A percentile compares a stretch with the other conserved stretches of the same genome.
These are phyloP conservation scores for Conus betulinus DNA, from an alignment of 1,140 invertebrate species.

Conservation along the genomic window DNA sequence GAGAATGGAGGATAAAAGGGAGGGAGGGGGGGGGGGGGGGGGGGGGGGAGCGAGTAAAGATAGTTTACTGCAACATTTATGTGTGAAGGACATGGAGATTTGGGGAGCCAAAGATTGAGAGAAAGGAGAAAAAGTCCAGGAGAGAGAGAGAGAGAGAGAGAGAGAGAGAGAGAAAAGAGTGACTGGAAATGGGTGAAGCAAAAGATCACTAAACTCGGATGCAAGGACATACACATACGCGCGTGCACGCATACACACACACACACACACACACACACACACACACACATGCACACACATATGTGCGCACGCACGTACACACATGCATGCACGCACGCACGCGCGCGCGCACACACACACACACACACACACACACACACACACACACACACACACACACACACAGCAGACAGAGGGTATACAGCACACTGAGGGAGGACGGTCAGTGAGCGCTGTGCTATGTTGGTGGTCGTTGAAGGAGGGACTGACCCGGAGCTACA, in stretches of 20 bases:
- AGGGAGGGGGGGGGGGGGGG: too few relatives aligned
- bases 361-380: too few relatives aligned
- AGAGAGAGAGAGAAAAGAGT: not conserved
- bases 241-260: not conserved
- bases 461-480: constrained; percentile 22
- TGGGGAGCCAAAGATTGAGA: not conserved
- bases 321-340: too few relatives aligned
- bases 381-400: too few relatives aligned
- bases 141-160: constrained; percentile 21
- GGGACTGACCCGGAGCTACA: constrained; percentile 45
- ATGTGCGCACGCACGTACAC: too few relatives aligned
- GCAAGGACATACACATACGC: not conserved
- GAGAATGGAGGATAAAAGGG: not conserved
- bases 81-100: not conserved
- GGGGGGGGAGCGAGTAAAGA: not conserved
- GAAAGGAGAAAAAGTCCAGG: constrained; percentile 9
- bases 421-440: too few relatives aligned
- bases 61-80: too few relatives aligned
- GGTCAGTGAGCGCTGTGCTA: too few relatives aligned
- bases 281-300: too few relatives aligned
- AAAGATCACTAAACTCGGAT: not conserved
- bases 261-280: too few relatives aligned
- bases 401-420: too few relatives aligned
- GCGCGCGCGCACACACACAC: too few relatives aligned
- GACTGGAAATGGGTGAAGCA: not conserved